Evolutionary conservation across 2,797 vertebrate species (phyloP).

Genomic region (Lagothrix lagotricha): DNA sequence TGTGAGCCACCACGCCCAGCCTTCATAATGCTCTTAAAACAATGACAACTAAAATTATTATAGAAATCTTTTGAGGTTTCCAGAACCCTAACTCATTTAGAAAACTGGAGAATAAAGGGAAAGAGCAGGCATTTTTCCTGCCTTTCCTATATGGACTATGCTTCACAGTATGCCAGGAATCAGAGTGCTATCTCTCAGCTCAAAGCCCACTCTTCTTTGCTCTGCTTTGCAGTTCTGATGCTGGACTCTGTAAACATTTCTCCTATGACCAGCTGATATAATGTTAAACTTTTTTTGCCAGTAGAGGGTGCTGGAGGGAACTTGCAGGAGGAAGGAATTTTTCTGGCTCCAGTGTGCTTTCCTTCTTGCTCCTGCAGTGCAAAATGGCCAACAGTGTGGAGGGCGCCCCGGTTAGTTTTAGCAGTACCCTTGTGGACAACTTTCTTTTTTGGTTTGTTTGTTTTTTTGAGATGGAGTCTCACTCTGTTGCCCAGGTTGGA

Average conservation of each 20-base stretch:
- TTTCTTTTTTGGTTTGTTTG: background rate
- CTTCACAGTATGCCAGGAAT: background rate
- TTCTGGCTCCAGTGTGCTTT: background rate
- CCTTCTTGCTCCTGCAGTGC: background rate
- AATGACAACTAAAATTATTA: background rate
- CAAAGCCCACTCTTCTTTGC: background rate
- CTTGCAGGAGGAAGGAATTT: background rate
- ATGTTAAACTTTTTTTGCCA: background rate
- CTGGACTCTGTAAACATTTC: background rate
- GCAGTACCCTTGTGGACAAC: background rate
- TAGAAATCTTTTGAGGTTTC: background rate
- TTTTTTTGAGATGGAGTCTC: background rate
- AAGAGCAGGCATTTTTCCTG: background rate
- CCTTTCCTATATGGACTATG: background rate
- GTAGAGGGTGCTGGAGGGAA: background rate
- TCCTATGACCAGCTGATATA: background rate
- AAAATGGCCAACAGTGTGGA: background rate
- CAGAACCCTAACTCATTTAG: background rate
- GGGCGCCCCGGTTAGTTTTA: background rate
- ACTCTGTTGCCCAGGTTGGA: background rate
- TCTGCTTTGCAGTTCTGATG: background rate
- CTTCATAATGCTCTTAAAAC: background rate
- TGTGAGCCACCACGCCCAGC: too few species aligned
- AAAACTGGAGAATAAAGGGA: background rate
- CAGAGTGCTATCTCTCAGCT: rapidly evolving